Evolutionary conservation across 2,113 vertebrate species (phyloP), one percentile per base, ranked within the genome.

Genomic region (Aldabrachelys gigantea): DNA sequence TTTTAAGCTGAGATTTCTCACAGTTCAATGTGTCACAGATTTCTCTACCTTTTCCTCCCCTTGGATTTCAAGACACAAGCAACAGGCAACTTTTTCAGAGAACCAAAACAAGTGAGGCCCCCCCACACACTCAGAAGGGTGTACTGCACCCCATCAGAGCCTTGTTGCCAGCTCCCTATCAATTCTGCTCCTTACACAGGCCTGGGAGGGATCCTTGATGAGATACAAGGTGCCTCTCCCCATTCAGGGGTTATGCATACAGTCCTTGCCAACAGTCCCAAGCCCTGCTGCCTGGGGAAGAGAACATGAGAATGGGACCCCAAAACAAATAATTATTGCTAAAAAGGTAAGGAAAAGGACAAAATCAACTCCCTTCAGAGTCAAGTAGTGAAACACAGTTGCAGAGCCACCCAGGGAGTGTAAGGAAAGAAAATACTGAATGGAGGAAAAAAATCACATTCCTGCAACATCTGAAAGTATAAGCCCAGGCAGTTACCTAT

Each of bases 401-500:
- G 25, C 10, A 14, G 41, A 47, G 41, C 22, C 11, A 6, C 24
- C 6, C 6, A 25, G 24, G 21, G 24, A 44, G 72, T 44, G n/a
- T 76, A 13, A 41, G 38, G 38, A 76, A 76, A 76, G 38, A 76
- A 76, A 76, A 76, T 22, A 44, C 38, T 25, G 72, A 76, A 75
- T n/a, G 1, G 2, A n/a, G 19, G 5, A 5, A 5, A 6, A 31
- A 29, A 31, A 29, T 80, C 47, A 50, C 31, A 84, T 29, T 21
- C 12, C 41, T 4, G 62, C 4, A 78, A 92, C 21, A 78, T 62
- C 76, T 87, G 75, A 62, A 87, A 89, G 52, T 47, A 72, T 8
- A 84, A 95, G 82, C 86, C 93, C 29, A 44, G 62, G 93, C 44
- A 24, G 50, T 96, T 95, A 99, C 99, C 99, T 95, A 99, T 54